Percentiles rank a stretch among this genome's conserved stretches.
These are phyloP conservation scores for Nothoprocta pentlandii DNA, from an alignment of 2,113 vertebrate species.

Conservation along the genomic window DNA sequence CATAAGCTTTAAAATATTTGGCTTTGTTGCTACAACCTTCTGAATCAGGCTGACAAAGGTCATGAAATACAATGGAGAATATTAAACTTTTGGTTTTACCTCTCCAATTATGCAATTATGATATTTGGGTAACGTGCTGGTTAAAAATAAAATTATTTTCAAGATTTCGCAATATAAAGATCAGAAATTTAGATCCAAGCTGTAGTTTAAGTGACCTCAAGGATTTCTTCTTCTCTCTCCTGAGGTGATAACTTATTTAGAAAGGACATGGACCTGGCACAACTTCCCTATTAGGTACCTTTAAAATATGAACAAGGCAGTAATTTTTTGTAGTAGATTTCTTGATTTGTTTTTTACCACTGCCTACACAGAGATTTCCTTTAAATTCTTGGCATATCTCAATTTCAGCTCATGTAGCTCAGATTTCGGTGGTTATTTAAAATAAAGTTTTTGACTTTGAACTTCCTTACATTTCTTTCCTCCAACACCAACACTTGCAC, in stretches of 20 bases:
- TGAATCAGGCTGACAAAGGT: not conserved
- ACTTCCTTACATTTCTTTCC: not conserved
- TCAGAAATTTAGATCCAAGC: not conserved
- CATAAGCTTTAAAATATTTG: constrained; percentile 61
- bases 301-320: not conserved
- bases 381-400: not conserved
- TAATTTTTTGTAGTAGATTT: not conserved
- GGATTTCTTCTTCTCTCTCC: not conserved
- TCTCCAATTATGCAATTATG: not conserved
- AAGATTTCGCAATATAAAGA: not conserved
- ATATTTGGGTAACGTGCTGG: not conserved
- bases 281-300: not conserved
- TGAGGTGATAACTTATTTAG: not conserved
- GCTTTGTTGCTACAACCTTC: constrained; percentile 10
- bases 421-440: not conserved
- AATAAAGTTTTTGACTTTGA: not conserved
- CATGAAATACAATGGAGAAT: not conserved
- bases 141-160: not conserved
- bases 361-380: not conserved
- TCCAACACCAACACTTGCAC: not conserved
- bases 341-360: too few relatives aligned
- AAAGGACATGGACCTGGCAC: not conserved
- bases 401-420: not conserved
- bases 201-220: not conserved
- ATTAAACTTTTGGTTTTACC: not conserved